Percentiles rank a stretch among this genome's conserved stretches.
Evolutionary conservation across 1,140 invertebrate species (phyloP).

Genomic region (Plutomurus gul): DNA sequence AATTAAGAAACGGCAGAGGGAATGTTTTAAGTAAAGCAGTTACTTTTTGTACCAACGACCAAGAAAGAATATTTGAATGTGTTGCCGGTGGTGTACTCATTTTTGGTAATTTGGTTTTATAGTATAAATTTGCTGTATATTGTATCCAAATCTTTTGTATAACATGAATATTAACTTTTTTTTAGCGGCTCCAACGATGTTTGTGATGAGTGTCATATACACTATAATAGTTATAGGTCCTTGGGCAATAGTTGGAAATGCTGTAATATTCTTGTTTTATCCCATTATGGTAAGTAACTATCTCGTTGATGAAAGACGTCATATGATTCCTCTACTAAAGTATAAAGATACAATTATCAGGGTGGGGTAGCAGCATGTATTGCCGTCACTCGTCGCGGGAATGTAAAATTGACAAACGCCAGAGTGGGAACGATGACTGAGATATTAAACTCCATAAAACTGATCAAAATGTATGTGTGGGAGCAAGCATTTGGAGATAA

Average conservation of each 20-base stretch:
- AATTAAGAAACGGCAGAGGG: constrained; percentile 51
- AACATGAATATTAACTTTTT: neutral
- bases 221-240: constrained; percentile 52
- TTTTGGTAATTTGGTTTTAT: neutral
- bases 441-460: constrained; percentile 54
- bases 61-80: constrained; percentile 55
- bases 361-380: constrained; percentile 48
- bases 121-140: neutral
- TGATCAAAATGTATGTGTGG: constrained; percentile 65
- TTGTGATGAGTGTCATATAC: constrained; percentile 52
- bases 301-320: too few relatives aligned
- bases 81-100: constrained; percentile 49
- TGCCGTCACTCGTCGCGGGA: constrained; percentile 46
- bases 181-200: constrained; percentile 54
- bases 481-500: constrained; percentile 60
- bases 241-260: constrained; percentile 53
- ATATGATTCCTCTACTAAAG: too few relatives aligned
- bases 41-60: constrained; percentile 54
- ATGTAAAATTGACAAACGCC: constrained; percentile 52
- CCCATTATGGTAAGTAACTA: constrained; percentile 55
- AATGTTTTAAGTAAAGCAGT: constrained; percentile 52
- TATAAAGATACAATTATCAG: constrained; percentile 30
- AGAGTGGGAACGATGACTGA: constrained; percentile 55
- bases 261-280: constrained; percentile 54
- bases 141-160: neutral